These are phyloP conservation scores for Pipistrellus pipistrellus DNA, from an alignment of 2,797 vertebrate species.

Conservation along the genomic window DNA sequence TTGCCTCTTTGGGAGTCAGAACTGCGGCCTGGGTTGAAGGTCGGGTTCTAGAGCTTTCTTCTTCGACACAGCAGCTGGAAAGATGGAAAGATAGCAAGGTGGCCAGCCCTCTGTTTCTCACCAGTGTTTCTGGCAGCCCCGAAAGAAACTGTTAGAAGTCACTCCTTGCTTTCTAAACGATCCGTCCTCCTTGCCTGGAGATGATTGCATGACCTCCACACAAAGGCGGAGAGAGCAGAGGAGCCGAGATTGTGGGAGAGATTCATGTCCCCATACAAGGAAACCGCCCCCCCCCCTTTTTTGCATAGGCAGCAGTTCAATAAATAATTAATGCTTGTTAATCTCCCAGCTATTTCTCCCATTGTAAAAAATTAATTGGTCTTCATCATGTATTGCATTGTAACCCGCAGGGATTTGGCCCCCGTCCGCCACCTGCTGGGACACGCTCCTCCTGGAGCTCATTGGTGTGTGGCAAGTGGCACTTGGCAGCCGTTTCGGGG, in stretches of 20 bases:
- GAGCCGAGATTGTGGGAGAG: conserved; percentile 73
- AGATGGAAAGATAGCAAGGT: not conserved
- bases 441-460: conserved; percentile 82
- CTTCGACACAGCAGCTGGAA: not conserved
- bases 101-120: not conserved
- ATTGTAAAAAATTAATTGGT: conserved; percentile 90
- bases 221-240: conserved; percentile 68
- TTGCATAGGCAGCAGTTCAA: conserved; percentile 86
- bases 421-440: conserved; percentile 77
- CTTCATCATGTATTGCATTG: conserved; percentile 87
- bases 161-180: conserved; percentile 63
- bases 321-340: conserved; percentile 90
- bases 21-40: not conserved
- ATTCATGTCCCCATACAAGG: conserved; percentile 75
- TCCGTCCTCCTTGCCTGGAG: conserved; percentile 60
- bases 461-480: conserved; percentile 46
- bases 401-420: conserved; percentile 87
- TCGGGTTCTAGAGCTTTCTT: not conserved
- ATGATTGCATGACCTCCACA: conserved; percentile 78
- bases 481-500: conserved; percentile 67
- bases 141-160: conserved; percentile 27
- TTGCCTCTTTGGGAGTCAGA: not conserved
- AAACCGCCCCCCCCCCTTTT: conserved; percentile 52
- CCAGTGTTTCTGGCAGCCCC: not conserved
- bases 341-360: conserved; percentile 87